These are phyloP conservation scores for Poecilobothrus nobilitatus DNA, from an alignment of 2,888 invertebrate species.

Conservation along the genomic window DNA sequence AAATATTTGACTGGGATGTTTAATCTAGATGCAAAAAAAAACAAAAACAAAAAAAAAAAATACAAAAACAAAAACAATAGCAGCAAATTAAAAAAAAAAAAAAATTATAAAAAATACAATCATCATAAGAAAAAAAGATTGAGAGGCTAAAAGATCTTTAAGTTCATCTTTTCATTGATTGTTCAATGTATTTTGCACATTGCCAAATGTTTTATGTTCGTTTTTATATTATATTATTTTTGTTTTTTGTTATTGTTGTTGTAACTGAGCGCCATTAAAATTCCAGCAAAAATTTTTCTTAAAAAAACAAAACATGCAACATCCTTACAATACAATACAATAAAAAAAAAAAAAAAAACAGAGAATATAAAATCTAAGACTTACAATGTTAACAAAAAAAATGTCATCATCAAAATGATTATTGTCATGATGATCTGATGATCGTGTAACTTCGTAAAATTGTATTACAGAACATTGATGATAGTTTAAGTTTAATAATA, in stretches of 20 bases:
- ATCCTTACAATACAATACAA: too few species aligned
- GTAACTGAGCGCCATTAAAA: background rate
- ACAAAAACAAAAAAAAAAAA: background rate
- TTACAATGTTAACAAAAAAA: too few species aligned
- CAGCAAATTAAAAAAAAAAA: background rate
- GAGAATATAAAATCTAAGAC: too few species aligned
- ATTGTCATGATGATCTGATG: too few species aligned
- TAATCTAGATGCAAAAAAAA: background rate
- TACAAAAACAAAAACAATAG: background rate
- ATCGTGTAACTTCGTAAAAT: too few species aligned
- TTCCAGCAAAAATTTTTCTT: background rate
- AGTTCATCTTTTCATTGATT: constrained; percentile 1
- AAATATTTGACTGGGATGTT: background rate
- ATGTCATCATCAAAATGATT: too few species aligned
- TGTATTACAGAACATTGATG: too few species aligned
- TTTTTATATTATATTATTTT: too few species aligned
- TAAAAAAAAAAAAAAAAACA: too few species aligned
- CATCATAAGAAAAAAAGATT: background rate
- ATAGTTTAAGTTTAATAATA: too few species aligned
- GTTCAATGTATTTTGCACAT: background rate
- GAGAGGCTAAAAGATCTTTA: background rate
- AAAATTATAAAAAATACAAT: background rate
- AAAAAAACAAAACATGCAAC: too few species aligned
- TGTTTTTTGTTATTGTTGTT: background rate
- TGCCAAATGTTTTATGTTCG: too few species aligned